Evolutionary conservation across 2,888 invertebrate species (phyloP).

Genomic region (Galeruca laticollis): DNA sequence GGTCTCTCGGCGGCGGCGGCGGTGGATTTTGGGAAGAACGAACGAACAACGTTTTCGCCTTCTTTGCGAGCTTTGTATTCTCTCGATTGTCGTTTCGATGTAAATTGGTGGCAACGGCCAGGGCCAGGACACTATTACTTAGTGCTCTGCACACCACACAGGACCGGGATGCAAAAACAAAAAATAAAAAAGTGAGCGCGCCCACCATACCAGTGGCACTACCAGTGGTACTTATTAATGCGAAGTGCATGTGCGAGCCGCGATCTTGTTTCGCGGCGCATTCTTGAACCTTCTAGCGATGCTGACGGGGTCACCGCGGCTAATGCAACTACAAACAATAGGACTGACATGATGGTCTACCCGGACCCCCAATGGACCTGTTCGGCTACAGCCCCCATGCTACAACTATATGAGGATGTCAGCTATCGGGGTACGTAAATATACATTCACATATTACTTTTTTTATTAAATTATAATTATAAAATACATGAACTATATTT

Average conservation of each 20-base stretch:
- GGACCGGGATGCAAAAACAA: constrained; percentile 45
- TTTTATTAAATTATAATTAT: neutral
- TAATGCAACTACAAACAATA: constrained; percentile 52
- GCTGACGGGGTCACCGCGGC: constrained; percentile 56
- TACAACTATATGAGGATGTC: constrained; percentile 76
- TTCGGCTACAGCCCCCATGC: constrained; percentile 70
- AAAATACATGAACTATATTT: neutral
- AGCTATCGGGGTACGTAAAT: constrained; percentile 72
- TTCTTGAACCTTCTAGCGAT: constrained; percentile 60
- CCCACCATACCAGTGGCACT: constrained; percentile 46
- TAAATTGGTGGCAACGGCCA: constrained; percentile 43
- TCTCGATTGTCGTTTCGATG: constrained; percentile 28
- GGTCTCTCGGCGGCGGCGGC: constrained; percentile 16
- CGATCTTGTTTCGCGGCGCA: constrained; percentile 63
- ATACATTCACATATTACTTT: constrained; percentile 12
- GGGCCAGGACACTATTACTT: constrained; percentile 39
- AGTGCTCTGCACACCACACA: constrained; percentile 30
- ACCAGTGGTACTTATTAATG: constrained; percentile 58
- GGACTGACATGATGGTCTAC: constrained; percentile 71
- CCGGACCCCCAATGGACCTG: constrained; percentile 73
- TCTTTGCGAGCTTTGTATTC: constrained; percentile 21
- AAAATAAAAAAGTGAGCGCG: constrained; percentile 43
- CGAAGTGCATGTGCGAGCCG: constrained; percentile 64
- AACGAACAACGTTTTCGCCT: constrained; percentile 13
- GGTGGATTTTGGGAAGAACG: constrained; percentile 26